phyloP scores from a whole-genome alignment of 2,888 invertebrate genomes.

The Nomada hirtipes region DNA sequence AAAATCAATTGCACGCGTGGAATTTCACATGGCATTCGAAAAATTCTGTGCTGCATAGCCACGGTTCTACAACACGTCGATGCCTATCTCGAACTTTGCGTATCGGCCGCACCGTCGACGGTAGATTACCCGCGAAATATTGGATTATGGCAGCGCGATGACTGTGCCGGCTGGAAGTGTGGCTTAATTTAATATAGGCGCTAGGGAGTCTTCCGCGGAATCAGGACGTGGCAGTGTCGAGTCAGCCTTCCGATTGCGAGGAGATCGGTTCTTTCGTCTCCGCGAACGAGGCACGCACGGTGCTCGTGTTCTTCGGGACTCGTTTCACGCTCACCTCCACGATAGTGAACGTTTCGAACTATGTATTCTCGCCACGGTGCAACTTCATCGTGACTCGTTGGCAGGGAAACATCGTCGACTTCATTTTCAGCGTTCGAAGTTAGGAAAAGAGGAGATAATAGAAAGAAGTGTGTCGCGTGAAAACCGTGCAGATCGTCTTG shows the following conservation, averaged over 20 bases:
- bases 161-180: constrained; percentile 48
- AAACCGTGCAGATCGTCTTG: too few relatives aligned
- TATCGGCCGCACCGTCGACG: constrained; percentile 27
- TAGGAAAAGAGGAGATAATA: too few relatives aligned
- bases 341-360: neutral
- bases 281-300: constrained; percentile 22
- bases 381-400: neutral
- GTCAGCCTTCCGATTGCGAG: constrained; percentile 79
- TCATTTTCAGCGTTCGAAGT: neutral
- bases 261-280: constrained; percentile 54
- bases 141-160: constrained; percentile 75
- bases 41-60: too few relatives aligned
- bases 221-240: constrained; percentile 80
- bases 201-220: constrained; percentile 77
- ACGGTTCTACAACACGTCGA: neutral
- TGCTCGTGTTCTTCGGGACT: constrained; percentile 24
- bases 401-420: neutral
- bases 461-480: too few relatives aligned
- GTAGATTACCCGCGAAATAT: constrained; percentile 68
- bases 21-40: too few relatives aligned
- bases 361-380: neutral
- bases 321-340: constrained; percentile 18
- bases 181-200: constrained; percentile 82
- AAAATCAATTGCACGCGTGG: too few relatives aligned
- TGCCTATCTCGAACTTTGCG: constrained; percentile 9